Evolutionary conservation across 2,888 invertebrate species (phyloP), one percentile per base, ranked within the genome.

Genomic region (Drosophila koepferae): DNA sequence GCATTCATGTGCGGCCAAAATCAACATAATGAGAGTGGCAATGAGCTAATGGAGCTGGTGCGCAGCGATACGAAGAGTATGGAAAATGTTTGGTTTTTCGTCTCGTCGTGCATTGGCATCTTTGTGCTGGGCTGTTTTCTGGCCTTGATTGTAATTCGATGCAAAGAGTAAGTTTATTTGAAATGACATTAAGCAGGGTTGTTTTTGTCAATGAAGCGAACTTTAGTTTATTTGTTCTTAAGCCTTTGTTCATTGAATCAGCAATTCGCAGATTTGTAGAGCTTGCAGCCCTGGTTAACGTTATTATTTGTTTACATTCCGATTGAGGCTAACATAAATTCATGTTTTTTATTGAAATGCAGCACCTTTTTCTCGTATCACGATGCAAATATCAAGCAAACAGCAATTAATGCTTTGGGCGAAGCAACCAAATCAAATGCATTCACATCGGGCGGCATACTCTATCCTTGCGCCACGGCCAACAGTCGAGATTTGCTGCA

Each of bases 71-170:
- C 89, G 16, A 90, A 90, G 28, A 89, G 91, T 10, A 80, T 92
- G 64, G 97, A 97, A 81, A 97, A 97, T 92, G 96, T 97, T 0
- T 97, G 97, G 97, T 94, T 97, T 60, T 94, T 97, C 77, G 96
- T 97, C 86, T 96, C 96, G 0, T 97, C 96, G 65, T 96, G 97
- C 90, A 95, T 97, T 80, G 96, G 96, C 5, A 96, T 97, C 20
- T 94, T 97, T 43, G 95, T 97, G 77, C 94, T 97, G 59, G 97
- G 97, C 16, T 96, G 97, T 4, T 93, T 97, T 28, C 93, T 97
- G 41, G 97, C 97, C 0, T 94, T 97, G 65, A 95, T 97, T 90
- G 94, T 97, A 59, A 94, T 97, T 74, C 96, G 96, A 92, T 97
- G 97, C 93, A 95, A 97, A 95, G 96, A 97, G 97, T 97, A 81